Evolutionary conservation across 2,113 vertebrate genomes (phyloP), one percentile per base, ranked within the genome.

Genomic region (Neotragus pygmaeus): DNA sequence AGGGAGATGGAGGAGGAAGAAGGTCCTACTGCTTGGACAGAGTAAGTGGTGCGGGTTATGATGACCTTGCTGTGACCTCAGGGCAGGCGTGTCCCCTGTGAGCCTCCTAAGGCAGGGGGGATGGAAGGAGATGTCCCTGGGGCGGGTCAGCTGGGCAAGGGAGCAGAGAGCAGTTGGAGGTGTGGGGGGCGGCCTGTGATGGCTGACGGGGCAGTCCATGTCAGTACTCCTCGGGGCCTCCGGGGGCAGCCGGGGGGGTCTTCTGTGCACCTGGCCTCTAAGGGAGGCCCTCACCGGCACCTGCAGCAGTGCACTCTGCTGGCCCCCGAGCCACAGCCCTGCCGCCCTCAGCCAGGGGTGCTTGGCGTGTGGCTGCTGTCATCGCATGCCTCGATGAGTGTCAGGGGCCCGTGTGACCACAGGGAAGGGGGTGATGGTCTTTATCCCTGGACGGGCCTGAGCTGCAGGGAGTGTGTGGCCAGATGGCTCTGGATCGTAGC

Each of bases 111-210:
- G 25, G 75, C 17, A 1, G 62, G 2, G 15, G 14, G 23, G 43
- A 33, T 1, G 25, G 23, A 77, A 19, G 19, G 16, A 96, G 58
- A 51, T 23, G 13, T 25, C 78, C 27, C 47, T 39, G 19, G 16
- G 14, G 66, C 64, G 57, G n/a, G 17, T 36, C 33, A 36, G 5
- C 66, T 70, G 66, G 49, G 16, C 15, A 73, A 17, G 64, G 4
- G 33, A 28, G 17, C 73, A 11, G 36, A 30, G 15, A n/a, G 16
- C 0, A 1, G 0, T 8, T 16, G 8, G 9, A 30, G 16, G 7
- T 11, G 21, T 43, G 12, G 43, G 43, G 75, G 75, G 9, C 7
- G 1, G 49, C 15, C 6, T 75, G 9, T 64, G 66, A 57, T 39
- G 53, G 14, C 60, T 82, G 43, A 51, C 1, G n/a, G 70, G 19